These are phyloP conservation scores for Parotia lawesii DNA, from an alignment of 2,113 vertebrate species.

Conservation along the genomic window DNA sequence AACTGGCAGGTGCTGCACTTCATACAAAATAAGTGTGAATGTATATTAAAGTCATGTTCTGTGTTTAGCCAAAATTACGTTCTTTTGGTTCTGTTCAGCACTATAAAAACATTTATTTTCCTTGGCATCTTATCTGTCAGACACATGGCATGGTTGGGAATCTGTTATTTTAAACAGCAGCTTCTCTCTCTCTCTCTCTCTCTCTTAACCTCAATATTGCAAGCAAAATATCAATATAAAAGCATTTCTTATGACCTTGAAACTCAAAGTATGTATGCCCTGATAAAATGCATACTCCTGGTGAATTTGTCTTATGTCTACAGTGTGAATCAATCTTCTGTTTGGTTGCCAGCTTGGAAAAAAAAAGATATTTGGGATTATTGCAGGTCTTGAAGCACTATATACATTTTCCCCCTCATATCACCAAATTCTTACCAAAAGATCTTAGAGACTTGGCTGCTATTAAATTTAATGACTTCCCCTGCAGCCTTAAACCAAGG, in stretches of 20 bases:
- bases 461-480: slow-evolving; percentile 36
- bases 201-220: background rate
- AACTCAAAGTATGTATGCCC: background rate
- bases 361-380: background rate
- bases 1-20: background rate
- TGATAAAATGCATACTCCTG: slow-evolving; percentile 26
- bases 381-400: background rate
- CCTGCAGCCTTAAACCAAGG: background rate
- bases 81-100: background rate
- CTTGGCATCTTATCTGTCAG: slow-evolving; percentile 21
- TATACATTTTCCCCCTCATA: background rate
- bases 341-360: background rate
- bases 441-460: background rate
- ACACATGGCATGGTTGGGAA: slow-evolving; percentile 42
- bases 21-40: background rate
- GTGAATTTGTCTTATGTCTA: background rate
- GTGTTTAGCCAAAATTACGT: background rate
- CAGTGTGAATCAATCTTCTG: slow-evolving; percentile 1
- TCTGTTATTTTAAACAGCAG: slow-evolving; percentile 58
- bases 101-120: background rate
- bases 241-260: slow-evolving; percentile 55
- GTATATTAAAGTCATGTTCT: background rate
- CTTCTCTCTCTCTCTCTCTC: slow-evolving; percentile 25
- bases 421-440: background rate
- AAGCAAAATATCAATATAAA: slow-evolving; percentile 37